These are phyloP conservation scores for Parotocinclus haroldoi DNA, from an alignment of 2,797 vertebrate species.

Conservation along the genomic window DNA sequence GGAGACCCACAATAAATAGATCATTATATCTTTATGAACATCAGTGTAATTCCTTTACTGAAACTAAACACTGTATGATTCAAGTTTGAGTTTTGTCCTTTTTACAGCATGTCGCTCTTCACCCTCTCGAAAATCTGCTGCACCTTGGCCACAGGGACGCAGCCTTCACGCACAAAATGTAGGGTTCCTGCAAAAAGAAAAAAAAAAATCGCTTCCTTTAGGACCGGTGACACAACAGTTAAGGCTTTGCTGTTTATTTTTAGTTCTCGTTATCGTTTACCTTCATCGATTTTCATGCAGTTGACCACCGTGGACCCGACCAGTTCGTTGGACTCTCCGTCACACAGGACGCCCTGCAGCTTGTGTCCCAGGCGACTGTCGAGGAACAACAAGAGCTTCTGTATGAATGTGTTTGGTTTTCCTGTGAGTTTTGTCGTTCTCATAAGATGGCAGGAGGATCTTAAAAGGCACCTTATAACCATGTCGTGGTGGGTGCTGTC, in stretches of 20 bases:
- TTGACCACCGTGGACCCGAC: conserved; percentile 85
- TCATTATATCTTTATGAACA: too few species aligned
- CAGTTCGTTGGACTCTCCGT: conserved; percentile 81
- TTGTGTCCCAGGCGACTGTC: conserved; percentile 81
- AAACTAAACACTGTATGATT: too few species aligned
- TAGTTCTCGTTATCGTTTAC: conserved; percentile 53
- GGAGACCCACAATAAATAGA: too few species aligned
- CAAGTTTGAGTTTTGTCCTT: background rate
- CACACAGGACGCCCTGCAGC: conserved; percentile 84
- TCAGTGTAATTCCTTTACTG: too few species aligned
- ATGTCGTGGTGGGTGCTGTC: conserved; percentile 89
- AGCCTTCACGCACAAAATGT: conserved; percentile 81
- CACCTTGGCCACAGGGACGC: conserved; percentile 76
- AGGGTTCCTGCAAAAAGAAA: conserved; percentile 67
- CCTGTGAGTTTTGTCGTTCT: too few species aligned
- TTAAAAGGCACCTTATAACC: conserved; percentile 83
- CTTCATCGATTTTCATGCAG: conserved; percentile 82
- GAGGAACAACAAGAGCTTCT: conserved; percentile 12
- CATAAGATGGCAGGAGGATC: too few species aligned
- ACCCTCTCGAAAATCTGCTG: conserved; percentile 78
- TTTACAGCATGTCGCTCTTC: conserved; percentile 69
- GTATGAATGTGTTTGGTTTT: background rate
- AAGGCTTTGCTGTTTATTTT: background rate
- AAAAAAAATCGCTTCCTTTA: background rate
- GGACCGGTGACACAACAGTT: background rate